Percentiles rank a stretch among this genome's conserved stretches.
phyloP scores from a whole-genome alignment of 2,113 vertebrate species.

The Eidolon helvum region DNA sequence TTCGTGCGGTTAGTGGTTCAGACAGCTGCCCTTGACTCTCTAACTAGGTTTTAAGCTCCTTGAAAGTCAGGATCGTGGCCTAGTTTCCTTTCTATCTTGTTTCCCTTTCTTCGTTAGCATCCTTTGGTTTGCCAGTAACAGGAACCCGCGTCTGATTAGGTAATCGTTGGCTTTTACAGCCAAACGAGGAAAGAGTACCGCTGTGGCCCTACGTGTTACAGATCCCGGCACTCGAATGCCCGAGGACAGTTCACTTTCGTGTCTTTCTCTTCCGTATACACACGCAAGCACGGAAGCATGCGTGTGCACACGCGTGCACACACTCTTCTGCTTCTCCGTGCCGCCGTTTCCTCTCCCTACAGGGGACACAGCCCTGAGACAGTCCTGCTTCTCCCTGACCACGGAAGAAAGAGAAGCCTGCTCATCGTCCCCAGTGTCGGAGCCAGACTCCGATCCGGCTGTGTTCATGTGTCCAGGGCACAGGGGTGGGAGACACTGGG shows the following conservation, averaged over 20 bases:
- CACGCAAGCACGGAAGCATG: too few relatives aligned
- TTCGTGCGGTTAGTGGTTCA: background rate
- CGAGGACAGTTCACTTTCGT: background rate
- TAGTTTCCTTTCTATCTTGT: background rate
- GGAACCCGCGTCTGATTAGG: background rate
- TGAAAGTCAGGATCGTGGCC: background rate
- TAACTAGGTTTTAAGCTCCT: background rate
- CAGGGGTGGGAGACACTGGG: rapidly evolving
- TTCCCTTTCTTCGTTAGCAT: background rate
- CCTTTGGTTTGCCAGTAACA: background rate
- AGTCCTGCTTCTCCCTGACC: background rate
- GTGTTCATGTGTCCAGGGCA: rapidly evolving
- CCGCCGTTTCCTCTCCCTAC: too few relatives aligned
- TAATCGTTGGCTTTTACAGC: background rate
- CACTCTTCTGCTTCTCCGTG: background rate
- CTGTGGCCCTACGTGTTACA: background rate
- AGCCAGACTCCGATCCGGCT: background rate
- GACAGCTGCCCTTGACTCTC: background rate
- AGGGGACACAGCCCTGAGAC: background rate
- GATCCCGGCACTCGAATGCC: background rate
- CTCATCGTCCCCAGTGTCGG: background rate
- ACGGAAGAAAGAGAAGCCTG: background rate
- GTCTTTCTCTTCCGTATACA: background rate
- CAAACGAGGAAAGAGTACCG: background rate
- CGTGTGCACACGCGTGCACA: rapidly evolving